Conservation (phyloP, 2,888 invertebrate species). For the Keiferia lycopersicella region DNA sequence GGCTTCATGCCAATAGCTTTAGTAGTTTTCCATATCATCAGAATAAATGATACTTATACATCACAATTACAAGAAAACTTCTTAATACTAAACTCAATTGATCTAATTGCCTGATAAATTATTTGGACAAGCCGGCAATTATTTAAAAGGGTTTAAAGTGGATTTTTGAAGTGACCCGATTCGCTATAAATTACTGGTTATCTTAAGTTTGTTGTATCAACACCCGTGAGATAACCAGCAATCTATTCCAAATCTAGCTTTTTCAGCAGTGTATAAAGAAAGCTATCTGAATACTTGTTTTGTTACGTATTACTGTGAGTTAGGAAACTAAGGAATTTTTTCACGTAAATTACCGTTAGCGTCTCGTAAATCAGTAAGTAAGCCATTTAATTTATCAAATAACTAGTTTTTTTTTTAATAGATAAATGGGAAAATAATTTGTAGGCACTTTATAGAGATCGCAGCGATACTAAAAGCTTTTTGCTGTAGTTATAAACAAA, state of each 20-base stretch:
- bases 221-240: too few relatives aligned
- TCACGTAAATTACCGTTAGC: conserved; percentile 3
- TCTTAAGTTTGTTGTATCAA: too few relatives aligned
- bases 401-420: neutral
- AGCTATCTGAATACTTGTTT: neutral
- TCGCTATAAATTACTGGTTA: too few relatives aligned
- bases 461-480: too few relatives aligned
- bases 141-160: conserved; percentile 1
- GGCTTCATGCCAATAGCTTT: too few relatives aligned
- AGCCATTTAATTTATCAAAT: conserved; percentile 15
- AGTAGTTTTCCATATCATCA: too few relatives aligned
- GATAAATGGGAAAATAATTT: neutral
- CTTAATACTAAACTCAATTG: neutral
- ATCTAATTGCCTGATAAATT: conserved; percentile 1
- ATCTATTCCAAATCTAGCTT: too few relatives aligned
- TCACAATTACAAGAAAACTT: neutral
- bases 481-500: too few relatives aligned
- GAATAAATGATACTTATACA: neutral
- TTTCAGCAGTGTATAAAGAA: too few relatives aligned
- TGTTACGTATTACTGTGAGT: neutral
- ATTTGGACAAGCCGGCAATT: neutral
- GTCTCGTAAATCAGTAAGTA: neutral
- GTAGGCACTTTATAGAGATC: too few relatives aligned
- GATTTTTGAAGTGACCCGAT: too few relatives aligned
- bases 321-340: neutral